A percentile compares a stretch with the other conserved stretches of the same genome.
These are phyloP conservation scores for Phaethornis superciliosus DNA, from an alignment of 2,113 vertebrate genomes.

Conservation along the genomic window DNA sequence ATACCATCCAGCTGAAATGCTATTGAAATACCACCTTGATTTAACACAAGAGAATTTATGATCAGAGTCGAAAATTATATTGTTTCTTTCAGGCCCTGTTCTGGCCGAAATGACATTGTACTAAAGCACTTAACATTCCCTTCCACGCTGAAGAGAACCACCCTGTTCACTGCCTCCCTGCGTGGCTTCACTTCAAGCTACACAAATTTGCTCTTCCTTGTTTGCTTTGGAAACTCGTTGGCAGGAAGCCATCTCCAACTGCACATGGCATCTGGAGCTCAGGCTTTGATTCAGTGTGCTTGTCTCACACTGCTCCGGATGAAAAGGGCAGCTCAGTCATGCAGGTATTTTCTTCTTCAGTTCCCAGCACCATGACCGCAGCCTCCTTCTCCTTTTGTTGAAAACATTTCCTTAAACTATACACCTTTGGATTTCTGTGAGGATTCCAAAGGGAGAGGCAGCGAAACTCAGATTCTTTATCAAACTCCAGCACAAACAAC, in stretches of 20 bases:
- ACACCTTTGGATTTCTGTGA: neutral
- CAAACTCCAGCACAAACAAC: neutral
- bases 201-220: conserved; percentile 42
- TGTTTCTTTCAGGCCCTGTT: neutral
- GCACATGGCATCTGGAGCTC: conserved; percentile 39
- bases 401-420: neutral
- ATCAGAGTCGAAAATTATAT: neutral
- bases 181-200: conserved; percentile 27
- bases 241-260: conserved; percentile 56
- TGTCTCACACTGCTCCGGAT: neutral
- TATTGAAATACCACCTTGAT: neutral
- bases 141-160: conserved; percentile 7
- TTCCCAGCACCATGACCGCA: neutral
- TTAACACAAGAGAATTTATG: neutral
- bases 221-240: conserved; percentile 61
- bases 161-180: conserved; percentile 31
- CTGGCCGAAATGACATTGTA: neutral
- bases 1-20: neutral
- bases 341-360: conserved; percentile 41
- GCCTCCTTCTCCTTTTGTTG: neutral
- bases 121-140: conserved; percentile 20
- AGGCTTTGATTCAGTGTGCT: conserved; percentile 10
- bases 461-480: neutral
- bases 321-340: conserved; percentile 41
- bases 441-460: neutral